Base-by-base conservation (phyloP, 2,888 invertebrate species). In the Anaspis maculata region DNA sequence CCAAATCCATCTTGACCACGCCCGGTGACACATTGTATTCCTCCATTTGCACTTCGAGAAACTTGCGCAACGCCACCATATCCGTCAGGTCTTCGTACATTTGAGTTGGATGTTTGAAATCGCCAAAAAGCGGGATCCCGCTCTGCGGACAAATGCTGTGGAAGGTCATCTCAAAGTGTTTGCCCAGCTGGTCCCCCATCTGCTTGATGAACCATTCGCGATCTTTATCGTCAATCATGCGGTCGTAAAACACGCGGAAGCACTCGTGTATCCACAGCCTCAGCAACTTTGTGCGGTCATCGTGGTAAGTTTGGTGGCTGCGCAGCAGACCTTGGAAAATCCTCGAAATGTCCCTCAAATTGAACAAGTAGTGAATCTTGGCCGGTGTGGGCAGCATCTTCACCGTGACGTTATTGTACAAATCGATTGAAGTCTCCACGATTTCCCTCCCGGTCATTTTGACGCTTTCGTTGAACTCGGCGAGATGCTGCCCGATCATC, bases 331-430 rank as follows among this genome's bases (percentile, higher is more conserved):
- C 90, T 73, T 90, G 81, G 50, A 79, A 80, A 22, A 90, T 79
- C 69, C 79, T 86, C 1, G 89, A 89, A 45, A 92, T 88, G 54
- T 91, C 91, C 45, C 90, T 68, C 51, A 92, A 64, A 62, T 90
- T 91, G 67, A 91, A 92, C 21, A 90, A 67, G 52, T 92, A 92
- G 64, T 92, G 91, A 59, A 85, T 87, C 62, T 90, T 92, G 38
- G 80, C 74, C 0, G 91, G 91, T 0, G 90, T 91, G 0, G 92
- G 91, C 24, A 91, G 64, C 69, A 92, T 78, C 56, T 80, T 83
- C 0, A 61, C 65, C 1, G 74, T 73, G 0, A 89, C 81, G 43
- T 74, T 73, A 52, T 80, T 76, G 62, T 87, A 92, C 46, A 89
- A 68, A 44, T 80, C 79, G 50, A 91, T 78, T 0, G 87, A 84